Evolutionary conservation across 2,888 invertebrate species (phyloP).

Genomic region (Drosophila mayaguana): DNA sequence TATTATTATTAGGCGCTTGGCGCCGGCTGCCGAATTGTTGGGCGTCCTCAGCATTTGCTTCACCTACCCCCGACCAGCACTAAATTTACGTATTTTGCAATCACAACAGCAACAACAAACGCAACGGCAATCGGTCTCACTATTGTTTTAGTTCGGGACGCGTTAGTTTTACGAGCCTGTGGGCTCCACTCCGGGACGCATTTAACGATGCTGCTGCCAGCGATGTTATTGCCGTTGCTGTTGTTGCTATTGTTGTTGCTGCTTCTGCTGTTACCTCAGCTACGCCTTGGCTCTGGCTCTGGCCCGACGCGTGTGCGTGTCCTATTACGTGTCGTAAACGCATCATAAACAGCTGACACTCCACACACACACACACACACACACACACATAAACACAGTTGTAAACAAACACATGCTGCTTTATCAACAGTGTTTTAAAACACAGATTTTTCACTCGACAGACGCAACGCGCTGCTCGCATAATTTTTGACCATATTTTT

Average conservation of each 20-base stretch:
- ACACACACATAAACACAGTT: background rate
- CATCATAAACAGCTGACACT: conserved; percentile 71
- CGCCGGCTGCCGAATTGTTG: conserved; percentile 39
- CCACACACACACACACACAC: conserved; percentile 3
- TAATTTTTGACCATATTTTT: conserved; percentile 1
- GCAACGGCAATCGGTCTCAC: conserved; percentile 28
- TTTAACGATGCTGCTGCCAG: conserved; percentile 54
- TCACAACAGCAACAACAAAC: conserved; percentile 44
- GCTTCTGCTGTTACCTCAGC: conserved; percentile 7
- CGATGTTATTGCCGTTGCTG: conserved; percentile 14
- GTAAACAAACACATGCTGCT: conserved; percentile 25
- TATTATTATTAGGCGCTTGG: conserved; percentile 35
- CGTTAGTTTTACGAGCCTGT: conserved; percentile 64
- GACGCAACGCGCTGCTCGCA: background rate
- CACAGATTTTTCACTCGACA: conserved; percentile 29
- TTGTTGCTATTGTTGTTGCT: conserved; percentile 15
- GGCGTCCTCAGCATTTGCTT: conserved; percentile 1
- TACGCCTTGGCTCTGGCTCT: conserved; percentile 1
- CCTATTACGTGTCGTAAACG: conserved; percentile 72
- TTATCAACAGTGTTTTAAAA: conserved; percentile 37
- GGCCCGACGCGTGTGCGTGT: conserved; percentile 41
- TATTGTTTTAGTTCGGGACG: conserved; percentile 43
- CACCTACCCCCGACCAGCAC: background rate
- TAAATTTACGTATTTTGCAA: conserved; percentile 52
- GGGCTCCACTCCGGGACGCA: conserved; percentile 34